phyloP scores from a whole-genome alignment of 2,797 vertebrate species.

The Aphelocoma californica region DNA sequence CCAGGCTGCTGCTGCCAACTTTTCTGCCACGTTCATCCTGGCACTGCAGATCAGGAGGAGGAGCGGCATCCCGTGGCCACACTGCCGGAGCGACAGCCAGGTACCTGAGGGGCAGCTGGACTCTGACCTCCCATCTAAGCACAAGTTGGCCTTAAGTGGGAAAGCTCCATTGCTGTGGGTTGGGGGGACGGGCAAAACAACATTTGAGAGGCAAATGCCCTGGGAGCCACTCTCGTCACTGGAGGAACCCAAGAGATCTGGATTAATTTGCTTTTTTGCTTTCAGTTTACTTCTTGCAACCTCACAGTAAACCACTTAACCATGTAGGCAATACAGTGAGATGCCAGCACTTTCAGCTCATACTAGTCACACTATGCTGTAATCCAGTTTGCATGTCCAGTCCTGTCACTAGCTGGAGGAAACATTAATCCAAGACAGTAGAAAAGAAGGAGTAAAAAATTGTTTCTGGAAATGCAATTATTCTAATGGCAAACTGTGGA shows the following conservation, averaged over 20 bases:
- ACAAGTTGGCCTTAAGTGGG: not conserved
- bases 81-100: rapidly evolving
- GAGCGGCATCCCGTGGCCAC: not conserved
- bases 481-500: constrained; percentile 22
- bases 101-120: not conserved
- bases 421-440: constrained; percentile 44
- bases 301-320: not conserved
- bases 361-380: constrained; percentile 6
- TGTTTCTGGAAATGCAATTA: constrained; percentile 46
- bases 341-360: constrained; percentile 10
- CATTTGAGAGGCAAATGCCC: not conserved
- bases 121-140: not conserved
- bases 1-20: not conserved
- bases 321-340: not conserved
- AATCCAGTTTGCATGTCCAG: constrained; percentile 26
- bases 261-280: not conserved
- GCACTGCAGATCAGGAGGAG: not conserved
- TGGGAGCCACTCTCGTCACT: not conserved
- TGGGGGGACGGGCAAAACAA: rapidly evolving
- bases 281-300: not conserved
- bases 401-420: constrained; percentile 51
- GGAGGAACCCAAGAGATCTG: not conserved
- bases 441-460: constrained; percentile 30
- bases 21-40: not conserved
- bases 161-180: not conserved